These are phyloP conservation scores for Acleris laterana DNA, from an alignment of 2,888 invertebrate genomes.

Conservation along the genomic window DNA sequence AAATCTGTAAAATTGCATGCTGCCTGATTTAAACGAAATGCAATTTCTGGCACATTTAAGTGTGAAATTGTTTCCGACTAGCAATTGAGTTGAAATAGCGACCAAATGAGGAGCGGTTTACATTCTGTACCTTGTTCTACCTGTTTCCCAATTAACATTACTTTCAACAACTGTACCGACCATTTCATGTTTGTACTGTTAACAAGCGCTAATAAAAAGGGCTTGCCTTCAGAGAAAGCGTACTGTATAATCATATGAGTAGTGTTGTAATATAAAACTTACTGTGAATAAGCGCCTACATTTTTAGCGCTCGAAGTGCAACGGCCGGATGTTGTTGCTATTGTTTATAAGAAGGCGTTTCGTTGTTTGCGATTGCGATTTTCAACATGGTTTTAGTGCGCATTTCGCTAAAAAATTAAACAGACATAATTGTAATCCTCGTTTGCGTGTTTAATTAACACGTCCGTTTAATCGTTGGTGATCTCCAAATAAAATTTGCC, in stretches of 20 bases:
- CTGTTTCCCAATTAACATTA: constrained; percentile 16
- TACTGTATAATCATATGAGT: constrained; percentile 10
- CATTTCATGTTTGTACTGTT: constrained; percentile 21
- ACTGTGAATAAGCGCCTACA: constrained; percentile 10
- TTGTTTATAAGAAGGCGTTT: constrained; percentile 24
- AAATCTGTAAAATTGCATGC: too few relatives aligned
- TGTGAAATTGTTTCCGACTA: background rate
- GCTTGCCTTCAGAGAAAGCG: constrained; percentile 13
- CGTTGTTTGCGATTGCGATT: background rate
- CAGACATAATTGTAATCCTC: too few relatives aligned
- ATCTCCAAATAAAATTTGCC: too few relatives aligned
- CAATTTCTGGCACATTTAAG: background rate
- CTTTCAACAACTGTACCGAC: constrained; percentile 11
- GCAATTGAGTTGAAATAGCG: background rate
- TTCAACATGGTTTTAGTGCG: too few relatives aligned
- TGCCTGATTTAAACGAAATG: too few relatives aligned
- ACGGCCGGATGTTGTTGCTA: constrained; percentile 8
- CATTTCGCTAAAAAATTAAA: too few relatives aligned
- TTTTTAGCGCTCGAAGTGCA: background rate
- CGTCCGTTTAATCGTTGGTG: too few relatives aligned
- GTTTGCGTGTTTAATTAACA: too few relatives aligned
- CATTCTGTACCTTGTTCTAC: background rate
- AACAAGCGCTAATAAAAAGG: constrained; percentile 27
- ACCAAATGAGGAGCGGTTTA: background rate
- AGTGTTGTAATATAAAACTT: background rate